These are phyloP conservation scores for Bellardia pandia DNA, from an alignment of 2,888 invertebrate species.

Conservation along the genomic window DNA sequence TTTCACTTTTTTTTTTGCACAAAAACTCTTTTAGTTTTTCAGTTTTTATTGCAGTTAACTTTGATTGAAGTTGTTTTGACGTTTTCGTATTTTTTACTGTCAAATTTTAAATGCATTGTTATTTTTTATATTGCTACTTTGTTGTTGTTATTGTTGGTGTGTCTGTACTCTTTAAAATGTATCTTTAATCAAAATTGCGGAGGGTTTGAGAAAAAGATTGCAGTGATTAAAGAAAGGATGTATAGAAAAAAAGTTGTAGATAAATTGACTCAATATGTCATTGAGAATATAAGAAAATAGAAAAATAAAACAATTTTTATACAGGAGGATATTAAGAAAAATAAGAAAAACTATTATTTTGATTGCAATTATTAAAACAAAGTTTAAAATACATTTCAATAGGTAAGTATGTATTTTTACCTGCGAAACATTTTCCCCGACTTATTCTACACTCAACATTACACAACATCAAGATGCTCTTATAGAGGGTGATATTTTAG, in stretches of 20 bases:
- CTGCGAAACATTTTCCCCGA: too few species aligned
- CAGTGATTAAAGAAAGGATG: conserved; percentile 18
- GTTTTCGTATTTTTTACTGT: conserved; percentile 71
- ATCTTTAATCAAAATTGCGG: conserved; percentile 39
- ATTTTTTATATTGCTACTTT: conserved; percentile 56
- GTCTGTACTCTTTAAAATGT: conserved; percentile 48
- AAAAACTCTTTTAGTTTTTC: not conserved
- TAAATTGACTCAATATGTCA: conserved; percentile 29
- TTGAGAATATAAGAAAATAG: not conserved
- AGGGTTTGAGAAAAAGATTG: conserved; percentile 40
- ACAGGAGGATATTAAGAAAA: too few species aligned
- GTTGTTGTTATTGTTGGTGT: conserved; percentile 21
- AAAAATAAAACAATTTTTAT: not conserved
- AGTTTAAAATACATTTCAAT: too few species aligned
- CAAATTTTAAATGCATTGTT: conserved; percentile 67
- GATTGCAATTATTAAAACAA: too few species aligned
- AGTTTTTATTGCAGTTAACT: conserved; percentile 71
- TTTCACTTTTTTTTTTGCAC: not conserved
- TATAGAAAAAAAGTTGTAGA: not conserved
- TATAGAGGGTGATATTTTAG: too few species aligned
- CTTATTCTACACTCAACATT: too few species aligned
- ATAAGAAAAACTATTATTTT: too few species aligned
- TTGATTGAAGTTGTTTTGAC: conserved; percentile 74
- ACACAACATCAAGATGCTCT: too few species aligned
- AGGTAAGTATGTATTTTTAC: too few species aligned